A percentile compares a stretch with the other conserved stretches of the same genome.
Conservation (phyloP, 2,797 vertebrate species). For the Mionectes olivaceus region DNA sequence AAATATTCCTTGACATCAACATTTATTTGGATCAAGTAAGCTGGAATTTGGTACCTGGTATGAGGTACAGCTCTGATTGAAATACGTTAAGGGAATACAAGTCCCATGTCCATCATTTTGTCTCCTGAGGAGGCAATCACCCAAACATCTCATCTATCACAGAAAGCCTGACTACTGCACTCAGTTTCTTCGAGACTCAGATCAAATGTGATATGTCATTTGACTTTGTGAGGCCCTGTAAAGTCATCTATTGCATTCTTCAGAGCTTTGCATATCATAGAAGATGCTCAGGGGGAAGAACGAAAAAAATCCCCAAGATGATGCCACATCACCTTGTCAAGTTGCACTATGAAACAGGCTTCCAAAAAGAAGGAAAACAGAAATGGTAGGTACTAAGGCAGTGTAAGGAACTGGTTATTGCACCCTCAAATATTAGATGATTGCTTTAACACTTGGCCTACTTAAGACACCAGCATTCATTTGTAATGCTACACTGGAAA, state of each 20-base stretch:
- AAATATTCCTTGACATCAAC: neutral
- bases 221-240: slow-evolving; percentile 41
- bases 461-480: neutral
- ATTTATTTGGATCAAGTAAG: neutral
- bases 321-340: neutral
- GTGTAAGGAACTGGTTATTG: neutral
- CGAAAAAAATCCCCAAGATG: neutral
- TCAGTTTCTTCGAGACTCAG: slow-evolving; percentile 44
- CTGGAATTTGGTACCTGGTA: neutral
- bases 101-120: neutral
- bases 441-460: neutral
- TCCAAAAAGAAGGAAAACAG: neutral
- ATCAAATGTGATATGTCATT: slow-evolving; percentile 46
- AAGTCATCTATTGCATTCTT: slow-evolving; percentile 62
- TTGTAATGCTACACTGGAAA: neutral
- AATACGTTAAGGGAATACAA: neutral
- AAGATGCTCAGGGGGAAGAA: neutral
- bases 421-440: neutral
- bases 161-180: slow-evolving; percentile 13
- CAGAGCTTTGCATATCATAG: slow-evolving; percentile 48
- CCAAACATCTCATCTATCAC: slow-evolving; percentile 27
- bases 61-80: neutral
- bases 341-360: too few relatives aligned
- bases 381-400: neutral
- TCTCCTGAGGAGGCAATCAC: neutral